Evolutionary conservation across 2,888 invertebrate species (phyloP), one percentile per base, ranked within the genome.

Genomic region (Hypomecis atomaria): DNA sequence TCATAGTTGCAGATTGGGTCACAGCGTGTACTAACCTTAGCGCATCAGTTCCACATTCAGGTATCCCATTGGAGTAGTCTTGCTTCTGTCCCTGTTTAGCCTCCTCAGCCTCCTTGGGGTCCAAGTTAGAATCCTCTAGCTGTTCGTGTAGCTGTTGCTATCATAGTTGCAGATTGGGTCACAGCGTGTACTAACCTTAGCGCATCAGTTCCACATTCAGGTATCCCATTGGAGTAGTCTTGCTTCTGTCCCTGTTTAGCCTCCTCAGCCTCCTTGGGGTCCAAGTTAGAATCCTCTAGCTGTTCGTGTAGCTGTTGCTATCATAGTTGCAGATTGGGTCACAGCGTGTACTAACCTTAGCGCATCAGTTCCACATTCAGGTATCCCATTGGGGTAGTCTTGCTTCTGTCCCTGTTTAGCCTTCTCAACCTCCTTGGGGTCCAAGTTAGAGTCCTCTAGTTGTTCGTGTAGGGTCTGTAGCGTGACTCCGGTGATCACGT

Each of bases 151-250:
- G 93, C n/a, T n/a, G n/a, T n/a, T n/a, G n/a, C n/a, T n/a, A n/a
- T n/a, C n/a, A n/a, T n/a, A n/a, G n/a, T n/a, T n/a, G n/a, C n/a
- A n/a, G n/a, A n/a, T n/a, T n/a, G n/a, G n/a, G n/a, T n/a, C n/a
- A n/a, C n/a, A 3, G 9, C 1, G 9, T 38, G n/a, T 40, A 44
- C 7, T 13, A 23, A 47, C 85, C 98, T 94, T 58, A 99, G 90
- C 3, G 99, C 98, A 88, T 99, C 99, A 2, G 98, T 97, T 3
- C 98, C 99, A 86, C 99, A 99, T 85, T 99, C 98, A 0, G 99
- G 99, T 76, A 99, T 99, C n/a, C 97, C 99, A 83, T 94, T 96
- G 37, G 95, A 99, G 78, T 96, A 98, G 82, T 96, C 95, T 78
- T 95, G 95, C 71, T 94, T 94, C 86, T 97, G 96, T 0, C 96